phyloP scores from a whole-genome alignment of 2,888 invertebrate genomes.

The Aporophyla nigra region DNA sequence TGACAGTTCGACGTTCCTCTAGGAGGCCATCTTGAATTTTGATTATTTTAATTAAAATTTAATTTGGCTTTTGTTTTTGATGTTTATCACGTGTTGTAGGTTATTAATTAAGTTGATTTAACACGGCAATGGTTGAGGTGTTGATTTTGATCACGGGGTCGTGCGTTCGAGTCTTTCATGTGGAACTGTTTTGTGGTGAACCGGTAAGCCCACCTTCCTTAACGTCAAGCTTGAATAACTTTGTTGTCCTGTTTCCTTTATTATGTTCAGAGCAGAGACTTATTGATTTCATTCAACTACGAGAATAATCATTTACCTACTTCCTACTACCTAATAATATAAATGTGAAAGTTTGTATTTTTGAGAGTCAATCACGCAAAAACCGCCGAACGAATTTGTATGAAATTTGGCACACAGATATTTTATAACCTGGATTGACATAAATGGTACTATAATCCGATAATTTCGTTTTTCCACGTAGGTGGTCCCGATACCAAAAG shows the following conservation, averaged over 20 bases:
- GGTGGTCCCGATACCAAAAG: too few species aligned
- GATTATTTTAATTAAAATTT: conserved; percentile 11
- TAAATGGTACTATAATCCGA: too few species aligned
- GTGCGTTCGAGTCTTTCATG: conserved; percentile 2
- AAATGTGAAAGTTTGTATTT: not conserved
- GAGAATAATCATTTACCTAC: too few species aligned
- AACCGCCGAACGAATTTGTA: not conserved
- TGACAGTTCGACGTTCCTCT: conserved; percentile 45
- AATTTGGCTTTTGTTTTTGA: not conserved
- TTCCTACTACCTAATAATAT: not conserved
- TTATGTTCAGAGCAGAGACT: not conserved
- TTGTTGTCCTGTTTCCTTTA: conserved; percentile 16
- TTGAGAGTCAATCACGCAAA: not conserved
- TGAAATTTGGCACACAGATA: not conserved
- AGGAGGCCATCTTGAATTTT: conserved; percentile 42
- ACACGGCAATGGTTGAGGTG: conserved; percentile 17
- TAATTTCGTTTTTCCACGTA: not conserved
- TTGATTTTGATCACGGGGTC: conserved; percentile 29
- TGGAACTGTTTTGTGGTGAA: conserved; percentile 38
- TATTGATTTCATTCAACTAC: not conserved
- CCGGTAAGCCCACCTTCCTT: conserved; percentile 9
- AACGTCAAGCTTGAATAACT: conserved; percentile 29
- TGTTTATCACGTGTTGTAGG: conserved; percentile 17
- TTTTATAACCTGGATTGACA: too few species aligned
- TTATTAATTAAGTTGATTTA: conserved; percentile 28